A percentile compares a stretch with the other conserved stretches of the same genome.
Evolutionary conservation across 2,113 vertebrate genomes (phyloP).

Genomic region (Meles meles): DNA sequence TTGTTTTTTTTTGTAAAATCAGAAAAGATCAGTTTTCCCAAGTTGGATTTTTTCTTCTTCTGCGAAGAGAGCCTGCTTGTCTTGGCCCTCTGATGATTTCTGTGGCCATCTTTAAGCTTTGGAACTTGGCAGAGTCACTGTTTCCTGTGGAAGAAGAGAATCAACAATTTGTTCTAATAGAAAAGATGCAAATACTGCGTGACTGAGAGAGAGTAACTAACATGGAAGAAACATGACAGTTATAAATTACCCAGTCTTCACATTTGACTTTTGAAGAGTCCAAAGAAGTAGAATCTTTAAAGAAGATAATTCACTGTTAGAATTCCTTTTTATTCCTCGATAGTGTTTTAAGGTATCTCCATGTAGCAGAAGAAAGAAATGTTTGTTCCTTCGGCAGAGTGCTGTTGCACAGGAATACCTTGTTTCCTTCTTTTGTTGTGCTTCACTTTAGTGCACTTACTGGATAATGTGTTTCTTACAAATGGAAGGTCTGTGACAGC

Average conservation of each 20-base stretch:
- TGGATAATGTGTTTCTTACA: background rate
- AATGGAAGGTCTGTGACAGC: background rate
- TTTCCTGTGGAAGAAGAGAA: conserved; percentile 48
- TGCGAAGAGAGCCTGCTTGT: background rate
- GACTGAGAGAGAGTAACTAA: background rate
- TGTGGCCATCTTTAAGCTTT: conserved; percentile 35
- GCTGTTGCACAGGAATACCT: background rate
- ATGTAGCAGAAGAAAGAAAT: background rate
- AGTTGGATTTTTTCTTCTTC: background rate
- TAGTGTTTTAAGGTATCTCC: background rate
- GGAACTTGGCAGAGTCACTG: background rate
- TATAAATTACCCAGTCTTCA: background rate
- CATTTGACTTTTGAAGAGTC: conserved; percentile 16
- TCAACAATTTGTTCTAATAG: conserved; percentile 31
- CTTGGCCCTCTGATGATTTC: conserved; percentile 4
- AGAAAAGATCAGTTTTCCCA: conserved; percentile 30
- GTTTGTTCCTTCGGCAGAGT: conserved; percentile 21
- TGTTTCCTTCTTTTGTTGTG: background rate
- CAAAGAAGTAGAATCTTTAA: conserved; percentile 28
- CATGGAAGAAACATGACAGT: background rate
- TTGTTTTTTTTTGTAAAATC: background rate
- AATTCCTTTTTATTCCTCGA: background rate
- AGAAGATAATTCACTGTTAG: conserved; percentile 29
- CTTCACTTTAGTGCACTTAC: background rate
- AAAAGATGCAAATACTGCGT: conserved; percentile 22